Conservation (phyloP, 1,140 invertebrate genomes). For the Mactra quadrangularis region DNA sequence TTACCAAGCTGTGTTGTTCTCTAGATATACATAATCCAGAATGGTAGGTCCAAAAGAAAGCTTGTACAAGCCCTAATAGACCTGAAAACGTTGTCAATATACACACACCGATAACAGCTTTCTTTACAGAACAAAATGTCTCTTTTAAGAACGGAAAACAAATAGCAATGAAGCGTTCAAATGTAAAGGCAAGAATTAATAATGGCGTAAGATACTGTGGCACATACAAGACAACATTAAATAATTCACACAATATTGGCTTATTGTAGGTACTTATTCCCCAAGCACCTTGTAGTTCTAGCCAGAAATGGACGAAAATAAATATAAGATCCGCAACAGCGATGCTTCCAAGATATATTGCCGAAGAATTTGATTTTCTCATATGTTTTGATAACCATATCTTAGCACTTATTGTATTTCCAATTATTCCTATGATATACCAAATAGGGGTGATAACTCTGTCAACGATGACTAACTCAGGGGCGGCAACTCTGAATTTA, state of each 20-base stretch:
- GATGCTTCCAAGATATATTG: constrained; percentile 80
- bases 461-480: constrained; percentile 67
- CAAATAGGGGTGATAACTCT: constrained; percentile 72
- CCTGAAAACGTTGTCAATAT: constrained; percentile 38
- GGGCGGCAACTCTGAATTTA: constrained; percentile 59
- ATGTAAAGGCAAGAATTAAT: constrained; percentile 89
- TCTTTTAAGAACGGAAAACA: constrained; percentile 90
- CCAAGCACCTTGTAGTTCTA: constrained; percentile 71
- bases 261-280: constrained; percentile 63
- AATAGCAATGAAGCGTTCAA: constrained; percentile 92
- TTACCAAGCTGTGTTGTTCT: no score
- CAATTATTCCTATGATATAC: constrained; percentile 78
- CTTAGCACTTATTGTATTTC: constrained; percentile 75
- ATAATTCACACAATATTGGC: constrained; percentile 63
- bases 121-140: constrained; percentile 89
- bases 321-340: constrained; percentile 78
- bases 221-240: constrained; percentile 65
- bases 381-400: constrained; percentile 79
- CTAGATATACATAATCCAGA: no score
- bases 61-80: constrained; percentile 40
- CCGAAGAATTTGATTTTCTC: constrained; percentile 77
- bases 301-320: constrained; percentile 74
- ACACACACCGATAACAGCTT: constrained; percentile 87
- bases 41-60: constrained; percentile 62
- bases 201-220: constrained; percentile 67